Conservation (phyloP, 2,888 invertebrate genomes). For the Catocala nupta region DNA sequence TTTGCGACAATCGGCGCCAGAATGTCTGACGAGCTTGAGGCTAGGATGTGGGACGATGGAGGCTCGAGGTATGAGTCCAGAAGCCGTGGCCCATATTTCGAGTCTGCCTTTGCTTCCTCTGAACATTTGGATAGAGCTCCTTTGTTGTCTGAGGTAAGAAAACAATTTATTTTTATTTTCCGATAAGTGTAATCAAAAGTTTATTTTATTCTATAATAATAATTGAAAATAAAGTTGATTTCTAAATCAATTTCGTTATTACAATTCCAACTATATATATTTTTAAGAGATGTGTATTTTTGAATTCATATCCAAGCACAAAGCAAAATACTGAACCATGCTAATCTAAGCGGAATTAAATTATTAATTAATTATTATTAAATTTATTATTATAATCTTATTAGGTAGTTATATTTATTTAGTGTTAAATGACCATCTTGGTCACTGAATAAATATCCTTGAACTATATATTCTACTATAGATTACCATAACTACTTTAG, state of each 20-base stretch:
- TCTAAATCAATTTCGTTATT: background rate
- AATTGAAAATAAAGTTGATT: background rate
- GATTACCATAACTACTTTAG: no score
- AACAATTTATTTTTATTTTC: slow-evolving; percentile 19
- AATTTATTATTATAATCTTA: no score
- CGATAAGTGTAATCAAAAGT: slow-evolving; percentile 8
- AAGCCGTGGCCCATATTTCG: slow-evolving; percentile 74
- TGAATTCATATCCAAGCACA: no score
- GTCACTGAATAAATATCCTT: no score
- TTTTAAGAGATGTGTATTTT: no score
- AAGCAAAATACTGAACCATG: no score
- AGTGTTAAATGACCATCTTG: no score
- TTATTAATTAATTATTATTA: no score
- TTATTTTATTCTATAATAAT: background rate
- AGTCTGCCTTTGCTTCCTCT: slow-evolving; percentile 80
- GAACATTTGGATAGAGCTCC: slow-evolving; percentile 82
- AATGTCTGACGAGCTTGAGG: slow-evolving; percentile 85
- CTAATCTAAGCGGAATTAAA: no score
- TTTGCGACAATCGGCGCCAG: slow-evolving; percentile 73
- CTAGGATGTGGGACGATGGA: slow-evolving; percentile 84
- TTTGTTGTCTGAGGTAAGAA: slow-evolving; percentile 78
- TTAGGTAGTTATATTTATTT: no score
- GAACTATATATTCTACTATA: no score
- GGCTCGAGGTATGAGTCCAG: slow-evolving; percentile 76
- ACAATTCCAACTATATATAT: background rate